A percentile compares a stretch with the other conserved stretches of the same genome.
These are phyloP conservation scores for Chitala chitala DNA, from an alignment of 2,113 vertebrate species.

Conservation along the genomic window DNA sequence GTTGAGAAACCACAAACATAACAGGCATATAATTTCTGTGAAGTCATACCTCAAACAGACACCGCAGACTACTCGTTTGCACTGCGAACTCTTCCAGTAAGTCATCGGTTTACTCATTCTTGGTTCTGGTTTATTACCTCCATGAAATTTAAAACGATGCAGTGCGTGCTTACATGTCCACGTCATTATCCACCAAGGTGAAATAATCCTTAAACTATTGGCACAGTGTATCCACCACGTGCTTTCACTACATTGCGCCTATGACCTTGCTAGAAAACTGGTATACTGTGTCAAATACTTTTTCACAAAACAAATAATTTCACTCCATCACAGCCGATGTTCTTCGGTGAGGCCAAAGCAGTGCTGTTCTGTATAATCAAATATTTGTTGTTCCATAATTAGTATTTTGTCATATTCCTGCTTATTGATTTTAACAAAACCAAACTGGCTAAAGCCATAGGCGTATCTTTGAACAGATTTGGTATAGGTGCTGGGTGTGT, in stretches of 20 bases:
- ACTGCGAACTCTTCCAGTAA: neutral
- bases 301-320: neutral
- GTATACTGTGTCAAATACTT: too few relatives aligned
- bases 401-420: neutral
- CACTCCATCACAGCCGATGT: neutral
- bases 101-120: neutral
- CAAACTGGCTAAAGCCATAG: too few relatives aligned
- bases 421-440: too few relatives aligned
- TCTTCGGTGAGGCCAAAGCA: neutral
- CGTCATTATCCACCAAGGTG: neutral
- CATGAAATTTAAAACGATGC: neutral
- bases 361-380: neutral
- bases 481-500: too few relatives aligned
- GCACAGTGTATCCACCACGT: too few relatives aligned
- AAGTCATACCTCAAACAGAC: constrained; percentile 3
- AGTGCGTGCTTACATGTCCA: neutral
- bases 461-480: too few relatives aligned
- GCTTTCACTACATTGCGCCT: too few relatives aligned
- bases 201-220: neutral
- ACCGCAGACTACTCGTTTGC: neutral
- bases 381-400: neutral
- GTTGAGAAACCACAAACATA: neutral
- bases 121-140: constrained; percentile 11
- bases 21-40: neutral
- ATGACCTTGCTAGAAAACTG: too few relatives aligned